Evolutionary conservation across 2,113 vertebrate species (phyloP), one percentile per base, ranked within the genome.

Genomic region (Herpailurus yagouaroundi): DNA sequence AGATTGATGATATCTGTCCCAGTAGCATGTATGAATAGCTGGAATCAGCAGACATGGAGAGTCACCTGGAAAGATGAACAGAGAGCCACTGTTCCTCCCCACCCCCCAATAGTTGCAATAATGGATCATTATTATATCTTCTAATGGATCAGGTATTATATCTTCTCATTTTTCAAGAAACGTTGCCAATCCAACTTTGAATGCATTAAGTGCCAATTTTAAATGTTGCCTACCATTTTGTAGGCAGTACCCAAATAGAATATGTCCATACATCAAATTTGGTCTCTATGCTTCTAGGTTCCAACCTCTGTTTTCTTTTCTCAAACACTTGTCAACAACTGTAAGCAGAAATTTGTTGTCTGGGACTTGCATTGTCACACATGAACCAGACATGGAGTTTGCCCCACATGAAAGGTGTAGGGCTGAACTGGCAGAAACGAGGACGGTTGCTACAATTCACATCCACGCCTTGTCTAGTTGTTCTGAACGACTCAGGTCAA

Each of bases 161-260:
- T 23, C 68, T 92, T 91, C 33, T 27, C 81, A 57, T 48, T 92
- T 85, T 89, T 92, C 23, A 45, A 83, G 83, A 45, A 76, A 93
- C 74, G 7, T 18, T 89, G 14, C 36, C 73, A 92, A 71, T 33
- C 41, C 38, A 80, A 68, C 10, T 94, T 93, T 77, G 68, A 45
- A 76, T 52, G 85, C n/a, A 16, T 55, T 29, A 89, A 88, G 5
- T 88, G 45, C 3, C 16, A 66, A 81, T 81, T 71, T 36, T 45
- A 93, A 83, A 97, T 57, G 29, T 41, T 84, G n/a, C 15, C 50
- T 73, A 12, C 23, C 68, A 52, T 80, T 71, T 48, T 48, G n/a
- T 29, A 83, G 10, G 19, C 73, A 38, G 81, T 55, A 77, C 45
- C 33, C 82, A 63, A 91, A 80, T 27, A 86, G 57, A 79, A 60